phyloP scores from a whole-genome alignment of 1,140 invertebrate species.

The Tyrophagus putrescentiae region DNA sequence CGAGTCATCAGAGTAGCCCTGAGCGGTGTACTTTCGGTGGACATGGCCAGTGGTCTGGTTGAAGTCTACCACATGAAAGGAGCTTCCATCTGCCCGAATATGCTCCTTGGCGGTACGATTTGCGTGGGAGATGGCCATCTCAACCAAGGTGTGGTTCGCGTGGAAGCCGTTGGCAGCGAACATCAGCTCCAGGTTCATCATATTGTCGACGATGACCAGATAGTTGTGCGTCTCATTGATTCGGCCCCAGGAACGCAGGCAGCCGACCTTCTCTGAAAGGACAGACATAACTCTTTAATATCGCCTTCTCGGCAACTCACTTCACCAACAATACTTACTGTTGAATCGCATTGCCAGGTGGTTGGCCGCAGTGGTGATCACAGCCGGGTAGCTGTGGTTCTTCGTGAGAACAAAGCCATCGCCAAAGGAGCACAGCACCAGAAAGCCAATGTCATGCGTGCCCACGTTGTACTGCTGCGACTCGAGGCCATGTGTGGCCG shows the following conservation, averaged over 20 bases:
- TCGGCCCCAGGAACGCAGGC: neutral
- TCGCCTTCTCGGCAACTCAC: neutral
- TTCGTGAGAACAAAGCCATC: constrained; percentile 1
- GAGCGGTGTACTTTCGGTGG: neutral
- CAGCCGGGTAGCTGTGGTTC: neutral
- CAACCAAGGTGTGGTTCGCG: neutral
- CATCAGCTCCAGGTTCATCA: constrained; percentile 7
- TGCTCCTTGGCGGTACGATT: constrained; percentile 2
- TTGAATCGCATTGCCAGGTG: neutral
- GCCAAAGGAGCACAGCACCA: constrained; percentile 10
- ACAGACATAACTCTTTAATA: neutral
- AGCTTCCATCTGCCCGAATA: neutral
- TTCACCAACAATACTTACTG: neutral
- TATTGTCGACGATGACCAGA: constrained; percentile 6
- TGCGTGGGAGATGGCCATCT: constrained; percentile 13
- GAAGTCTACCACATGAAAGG: constrained; percentile 7
- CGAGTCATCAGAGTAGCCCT: constrained; percentile 3
- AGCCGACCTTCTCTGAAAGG: constrained; percentile 1
- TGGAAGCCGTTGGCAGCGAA: neutral
- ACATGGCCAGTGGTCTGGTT: constrained; percentile 1
- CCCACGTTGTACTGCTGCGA: neutral
- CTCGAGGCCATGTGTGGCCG: neutral
- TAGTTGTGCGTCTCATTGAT: neutral
- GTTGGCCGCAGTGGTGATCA: neutral
- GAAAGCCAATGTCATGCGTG: constrained; percentile 12